Percentiles rank a stretch among this genome's conserved stretches.
phyloP scores from a whole-genome alignment of 2,113 vertebrate species.

The Perognathus longimembris region DNA sequence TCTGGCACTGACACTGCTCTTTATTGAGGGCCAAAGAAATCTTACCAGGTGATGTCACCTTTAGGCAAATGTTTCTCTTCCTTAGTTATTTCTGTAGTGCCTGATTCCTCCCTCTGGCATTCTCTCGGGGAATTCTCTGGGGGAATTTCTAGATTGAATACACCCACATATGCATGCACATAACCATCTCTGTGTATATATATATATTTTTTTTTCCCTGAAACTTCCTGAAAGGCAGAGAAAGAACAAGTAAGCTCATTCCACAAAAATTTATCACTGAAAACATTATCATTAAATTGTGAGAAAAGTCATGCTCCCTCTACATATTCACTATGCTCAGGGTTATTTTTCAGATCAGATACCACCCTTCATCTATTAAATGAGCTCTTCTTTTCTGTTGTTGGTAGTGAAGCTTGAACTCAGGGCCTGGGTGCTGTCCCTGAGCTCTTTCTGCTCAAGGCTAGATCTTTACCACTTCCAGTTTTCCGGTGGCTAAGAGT shows the following conservation, averaged over 20 bases:
- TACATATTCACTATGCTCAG: neutral
- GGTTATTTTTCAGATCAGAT: slow-evolving; percentile 2
- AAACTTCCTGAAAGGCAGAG: neutral
- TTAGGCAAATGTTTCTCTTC: slow-evolving; percentile 54
- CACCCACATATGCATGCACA: neutral
- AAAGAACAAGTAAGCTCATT: neutral
- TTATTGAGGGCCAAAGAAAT: neutral
- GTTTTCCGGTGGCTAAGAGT: no score
- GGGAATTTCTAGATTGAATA: neutral
- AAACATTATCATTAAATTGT: neutral
- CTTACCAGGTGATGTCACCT: slow-evolving; percentile 49
- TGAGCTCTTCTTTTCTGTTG: neutral
- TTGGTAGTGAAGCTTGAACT: no score
- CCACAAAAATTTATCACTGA: neutral
- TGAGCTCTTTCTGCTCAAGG: no score
- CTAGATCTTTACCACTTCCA: no score
- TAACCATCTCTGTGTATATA: neutral
- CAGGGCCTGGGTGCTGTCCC: no score
- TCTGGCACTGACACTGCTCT: neutral
- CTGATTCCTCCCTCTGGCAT: neutral
- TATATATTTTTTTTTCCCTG: neutral
- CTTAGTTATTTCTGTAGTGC: slow-evolving; percentile 20
- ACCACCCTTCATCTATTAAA: neutral
- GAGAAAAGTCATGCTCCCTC: neutral
- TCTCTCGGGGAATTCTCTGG: neutral